Conservation (phyloP, 2,888 invertebrate species). For the Orthosia gracilis region DNA sequence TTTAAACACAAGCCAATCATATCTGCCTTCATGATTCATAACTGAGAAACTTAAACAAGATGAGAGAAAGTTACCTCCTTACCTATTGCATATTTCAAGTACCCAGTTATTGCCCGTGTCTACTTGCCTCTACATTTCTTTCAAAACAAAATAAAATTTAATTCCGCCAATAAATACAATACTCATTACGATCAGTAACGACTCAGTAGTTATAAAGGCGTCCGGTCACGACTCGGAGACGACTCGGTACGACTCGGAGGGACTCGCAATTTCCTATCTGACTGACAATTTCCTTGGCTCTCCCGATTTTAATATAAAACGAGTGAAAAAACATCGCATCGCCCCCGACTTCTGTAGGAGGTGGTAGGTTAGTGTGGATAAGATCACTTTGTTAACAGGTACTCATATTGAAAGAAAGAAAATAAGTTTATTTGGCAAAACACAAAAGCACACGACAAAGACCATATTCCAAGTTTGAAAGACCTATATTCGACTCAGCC, state of each 20-base stretch:
- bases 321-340: constrained; percentile 86
- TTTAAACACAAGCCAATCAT: too few species aligned
- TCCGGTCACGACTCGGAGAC: constrained; percentile 79
- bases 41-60: too few species aligned
- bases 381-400: constrained; percentile 9
- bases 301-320: constrained; percentile 90
- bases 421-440: too few species aligned
- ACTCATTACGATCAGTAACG: constrained; percentile 56
- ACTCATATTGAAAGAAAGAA: too few species aligned
- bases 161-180: constrained; percentile 49
- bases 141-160: constrained; percentile 20
- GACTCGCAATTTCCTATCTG: constrained; percentile 88
- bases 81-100: too few species aligned
- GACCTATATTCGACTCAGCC: too few species aligned
- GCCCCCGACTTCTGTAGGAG: constrained; percentile 74
- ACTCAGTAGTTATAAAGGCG: constrained; percentile 71
- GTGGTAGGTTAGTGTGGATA: constrained; percentile 71
- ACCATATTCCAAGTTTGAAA: too few species aligned
- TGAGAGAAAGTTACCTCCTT: too few species aligned
- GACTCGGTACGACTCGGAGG: constrained; percentile 68
- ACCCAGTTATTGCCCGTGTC: too few species aligned
- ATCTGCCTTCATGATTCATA: too few species aligned
- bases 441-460: too few species aligned
- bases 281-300: constrained; percentile 90
- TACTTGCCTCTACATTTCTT: neutral